Conservation (phyloP, 2,888 invertebrate genomes). For the Plebejus melissa region DNA sequence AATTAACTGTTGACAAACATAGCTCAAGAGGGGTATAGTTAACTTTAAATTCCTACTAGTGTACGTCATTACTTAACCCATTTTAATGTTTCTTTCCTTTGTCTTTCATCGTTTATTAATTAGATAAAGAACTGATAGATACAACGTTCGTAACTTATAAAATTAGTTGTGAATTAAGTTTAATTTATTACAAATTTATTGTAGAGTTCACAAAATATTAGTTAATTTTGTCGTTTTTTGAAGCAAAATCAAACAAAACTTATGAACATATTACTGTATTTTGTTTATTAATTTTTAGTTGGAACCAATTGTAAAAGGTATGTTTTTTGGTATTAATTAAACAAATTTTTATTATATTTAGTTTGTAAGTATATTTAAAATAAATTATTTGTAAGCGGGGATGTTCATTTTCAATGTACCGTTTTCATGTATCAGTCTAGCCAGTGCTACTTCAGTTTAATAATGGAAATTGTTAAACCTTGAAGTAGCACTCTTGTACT, state of each 20-base stretch:
- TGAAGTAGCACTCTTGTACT: background rate
- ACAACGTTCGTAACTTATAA: conserved; percentile 25
- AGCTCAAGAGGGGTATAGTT: conserved; percentile 37
- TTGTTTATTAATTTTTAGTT: background rate
- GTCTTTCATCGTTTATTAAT: conserved; percentile 18
- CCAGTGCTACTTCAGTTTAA: conserved; percentile 41
- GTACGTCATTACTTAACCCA: background rate
- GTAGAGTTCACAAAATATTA: conserved; percentile 23
- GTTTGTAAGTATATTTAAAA: conserved; percentile 41
- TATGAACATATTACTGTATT: conserved; percentile 5
- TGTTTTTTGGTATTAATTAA: background rate
- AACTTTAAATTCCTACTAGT: conserved; percentile 20
- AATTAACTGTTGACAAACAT: conserved; percentile 33
- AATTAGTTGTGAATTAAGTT: conserved; percentile 21
- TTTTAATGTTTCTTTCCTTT: conserved; percentile 9
- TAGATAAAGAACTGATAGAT: conserved; percentile 28
- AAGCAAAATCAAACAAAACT: conserved; percentile 4
- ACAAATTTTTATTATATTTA: conserved; percentile 2
- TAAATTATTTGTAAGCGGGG: conserved; percentile 60
- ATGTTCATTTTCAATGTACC: conserved; percentile 44
- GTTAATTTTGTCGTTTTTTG: conserved; percentile 13
- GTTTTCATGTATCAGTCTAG: background rate
- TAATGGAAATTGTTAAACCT: conserved; percentile 27
- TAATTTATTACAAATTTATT: conserved; percentile 28
- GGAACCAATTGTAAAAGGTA: background rate